Evolutionary conservation across 2,113 vertebrate genomes (phyloP).

Genomic region (Pantherophis guttatus): DNA sequence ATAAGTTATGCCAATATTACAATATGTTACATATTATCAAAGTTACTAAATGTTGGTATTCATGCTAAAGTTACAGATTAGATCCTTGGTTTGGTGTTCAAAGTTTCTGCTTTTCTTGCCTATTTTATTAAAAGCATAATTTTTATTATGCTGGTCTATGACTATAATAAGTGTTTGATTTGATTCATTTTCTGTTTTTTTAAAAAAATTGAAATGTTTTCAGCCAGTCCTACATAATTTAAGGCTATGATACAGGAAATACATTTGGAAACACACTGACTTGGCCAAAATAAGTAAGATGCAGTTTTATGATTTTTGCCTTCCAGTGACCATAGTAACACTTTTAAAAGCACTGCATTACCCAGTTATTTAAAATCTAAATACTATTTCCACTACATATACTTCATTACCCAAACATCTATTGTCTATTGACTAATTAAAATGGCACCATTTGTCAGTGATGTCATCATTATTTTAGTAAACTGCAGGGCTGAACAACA

Average conservation of each 20-base stretch:
- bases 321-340: neutral
- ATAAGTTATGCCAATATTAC: neutral
- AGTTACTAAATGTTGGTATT: neutral
- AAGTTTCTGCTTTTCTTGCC: neutral
- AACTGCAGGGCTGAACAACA: neutral
- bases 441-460: neutral
- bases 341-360: neutral
- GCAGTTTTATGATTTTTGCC: no score
- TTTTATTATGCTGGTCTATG: neutral
- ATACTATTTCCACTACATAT: neutral
- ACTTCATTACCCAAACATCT: neutral
- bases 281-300: no score
- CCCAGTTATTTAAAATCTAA: neutral
- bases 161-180: neutral
- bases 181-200: neutral
- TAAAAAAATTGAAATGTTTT: neutral
- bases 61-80: neutral
- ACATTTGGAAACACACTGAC: no score
- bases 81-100: neutral
- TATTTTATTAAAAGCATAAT: neutral
- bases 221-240: neutral
- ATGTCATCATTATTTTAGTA: neutral
- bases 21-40: neutral
- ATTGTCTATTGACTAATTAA: neutral
- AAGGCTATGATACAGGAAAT: no score